Evolutionary conservation across 2,797 vertebrate genomes (phyloP), one percentile per base, ranked within the genome.

Genomic region (Betta splendens): DNA sequence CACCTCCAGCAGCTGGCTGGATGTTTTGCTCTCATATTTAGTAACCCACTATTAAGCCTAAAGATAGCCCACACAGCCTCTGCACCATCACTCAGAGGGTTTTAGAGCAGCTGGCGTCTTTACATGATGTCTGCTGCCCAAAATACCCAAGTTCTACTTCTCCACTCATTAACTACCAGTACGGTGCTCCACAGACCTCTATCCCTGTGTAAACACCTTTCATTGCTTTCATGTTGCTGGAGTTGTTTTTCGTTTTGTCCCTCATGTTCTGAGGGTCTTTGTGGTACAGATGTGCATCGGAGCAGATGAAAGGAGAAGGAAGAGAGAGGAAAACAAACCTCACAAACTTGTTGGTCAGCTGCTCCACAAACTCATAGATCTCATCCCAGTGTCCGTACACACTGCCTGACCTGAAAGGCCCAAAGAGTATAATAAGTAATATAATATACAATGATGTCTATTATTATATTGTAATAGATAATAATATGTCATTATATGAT

Each of bases 271-370:
- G 32, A 33, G 9, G 4, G 1, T 26, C 18, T 51, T 36, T 32
- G 36, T 21, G 10, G 13, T 10, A 18, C 17, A 17, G 26, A 21
- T n/a, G 15, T 9, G 3, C 15, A 17, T 5, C 31, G 28, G 26
- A 16, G 12, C 8, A 15, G 7, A 5, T 7, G 9, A 4, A 3
- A 21, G 8, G 29, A 46, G 23, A 12, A 13, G 21, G 9, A 4
- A 3, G 21, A 8, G 29, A 46, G 23, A 12, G 13, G 21, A 7
- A 15, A n/a, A 2, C 6, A 7, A 15, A 98, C 97, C 95, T 98
- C 64, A 97, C 94, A 86, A 99, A 99, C 88, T 93, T 93, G 55
- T 93, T 89, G 2, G 95, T 96, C 79, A 99, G 91, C 69, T 95
- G 94, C 57, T 94, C 85, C 32, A 95, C 97, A 83, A 99, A 99